These are phyloP conservation scores for Enteromius trimaculatus DNA, from an alignment of 2,797 vertebrate species.

Conservation along the genomic window DNA sequence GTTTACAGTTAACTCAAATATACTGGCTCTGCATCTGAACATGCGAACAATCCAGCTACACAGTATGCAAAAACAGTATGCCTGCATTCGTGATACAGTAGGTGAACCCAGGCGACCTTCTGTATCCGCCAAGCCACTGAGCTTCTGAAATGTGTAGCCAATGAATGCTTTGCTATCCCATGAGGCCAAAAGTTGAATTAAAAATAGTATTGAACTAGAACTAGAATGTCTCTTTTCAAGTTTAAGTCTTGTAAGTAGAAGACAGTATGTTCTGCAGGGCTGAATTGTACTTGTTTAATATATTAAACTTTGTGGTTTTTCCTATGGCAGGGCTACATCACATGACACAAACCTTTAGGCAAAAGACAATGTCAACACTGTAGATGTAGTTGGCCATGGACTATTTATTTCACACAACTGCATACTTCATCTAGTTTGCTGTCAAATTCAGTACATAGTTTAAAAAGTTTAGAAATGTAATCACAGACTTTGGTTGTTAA, in stretches of 20 bases:
- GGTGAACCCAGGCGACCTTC: neutral
- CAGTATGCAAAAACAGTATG: neutral
- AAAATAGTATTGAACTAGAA: neutral
- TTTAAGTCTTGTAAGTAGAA: neutral
- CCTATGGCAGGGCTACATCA: neutral
- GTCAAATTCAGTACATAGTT: neutral
- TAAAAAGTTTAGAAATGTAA: neutral
- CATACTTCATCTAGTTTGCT: neutral
- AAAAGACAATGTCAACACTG: neutral
- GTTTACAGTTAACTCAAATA: conserved; percentile 19
- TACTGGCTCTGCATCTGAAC: neutral
- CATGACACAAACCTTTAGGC: neutral
- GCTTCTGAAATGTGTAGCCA: neutral
- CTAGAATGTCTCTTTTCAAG: neutral
- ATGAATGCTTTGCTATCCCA: neutral
- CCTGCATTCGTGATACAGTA: neutral
- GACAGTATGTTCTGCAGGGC: too few species aligned
- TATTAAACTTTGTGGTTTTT: neutral
- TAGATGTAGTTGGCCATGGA: neutral
- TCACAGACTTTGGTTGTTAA: neutral
- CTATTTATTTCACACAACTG: neutral
- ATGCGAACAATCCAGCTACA: neutral
- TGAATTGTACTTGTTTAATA: neutral
- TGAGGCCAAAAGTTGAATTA: neutral
- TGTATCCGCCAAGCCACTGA: neutral